phyloP scores from a whole-genome alignment of 2,797 vertebrate genomes.

The Hybognathus amarus region DNA sequence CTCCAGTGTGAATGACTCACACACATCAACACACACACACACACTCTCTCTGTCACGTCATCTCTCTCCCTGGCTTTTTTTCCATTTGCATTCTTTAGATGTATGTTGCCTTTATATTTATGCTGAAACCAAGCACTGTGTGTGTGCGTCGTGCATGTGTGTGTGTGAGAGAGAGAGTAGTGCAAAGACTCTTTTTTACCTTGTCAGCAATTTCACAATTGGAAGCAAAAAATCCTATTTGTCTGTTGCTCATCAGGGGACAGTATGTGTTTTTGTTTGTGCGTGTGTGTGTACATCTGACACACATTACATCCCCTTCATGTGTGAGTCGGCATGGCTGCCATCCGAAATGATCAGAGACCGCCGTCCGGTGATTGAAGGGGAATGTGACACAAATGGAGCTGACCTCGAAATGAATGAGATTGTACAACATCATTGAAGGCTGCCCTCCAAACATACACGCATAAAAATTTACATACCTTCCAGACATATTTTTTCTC shows the following conservation, averaged over 20 bases:
- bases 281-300: neutral
- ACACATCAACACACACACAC: constrained; percentile 20
- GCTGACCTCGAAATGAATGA: constrained; percentile 37
- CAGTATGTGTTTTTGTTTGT: neutral
- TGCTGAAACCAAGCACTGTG: neutral
- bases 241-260: constrained; percentile 19
- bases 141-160: neutral
- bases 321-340: constrained; percentile 8
- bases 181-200: constrained; percentile 12
- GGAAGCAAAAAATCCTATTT: constrained; percentile 28
- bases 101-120: constrained; percentile 29
- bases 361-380: constrained; percentile 22
- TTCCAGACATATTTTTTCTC: constrained; percentile 40
- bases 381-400: constrained; percentile 18
- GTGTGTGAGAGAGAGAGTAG: too few relatives aligned
- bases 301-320: constrained; percentile 14
- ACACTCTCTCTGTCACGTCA: constrained; percentile 17
- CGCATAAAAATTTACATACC: constrained; percentile 34
- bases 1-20: constrained; percentile 36
- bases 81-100: constrained; percentile 45
- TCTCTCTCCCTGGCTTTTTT: neutral
- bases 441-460: constrained; percentile 16
- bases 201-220: constrained; percentile 34
- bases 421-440: constrained; percentile 33
- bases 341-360: constrained; percentile 32